Percentiles rank a stretch among this genome's conserved stretches.
These are phyloP conservation scores for Taxidea taxus DNA, from an alignment of 2,113 vertebrate species.

Conservation along the genomic window DNA sequence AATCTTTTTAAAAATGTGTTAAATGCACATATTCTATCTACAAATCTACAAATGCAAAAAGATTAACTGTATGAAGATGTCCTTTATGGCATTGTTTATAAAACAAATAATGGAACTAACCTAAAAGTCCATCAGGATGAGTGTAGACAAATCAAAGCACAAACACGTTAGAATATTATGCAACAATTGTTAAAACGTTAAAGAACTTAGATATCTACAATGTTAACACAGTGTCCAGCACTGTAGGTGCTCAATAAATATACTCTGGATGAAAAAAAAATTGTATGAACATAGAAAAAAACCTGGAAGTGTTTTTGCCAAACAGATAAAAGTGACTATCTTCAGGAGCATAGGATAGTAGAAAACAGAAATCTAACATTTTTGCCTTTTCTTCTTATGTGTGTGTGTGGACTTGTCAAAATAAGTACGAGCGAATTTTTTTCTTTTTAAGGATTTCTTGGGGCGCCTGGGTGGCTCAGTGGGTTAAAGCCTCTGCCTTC, in stretches of 20 bases:
- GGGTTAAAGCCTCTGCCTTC: no score
- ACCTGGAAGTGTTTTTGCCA: neutral
- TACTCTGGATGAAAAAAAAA: neutral
- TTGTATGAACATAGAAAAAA: neutral
- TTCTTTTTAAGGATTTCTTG: neutral
- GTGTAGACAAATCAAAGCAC: neutral
- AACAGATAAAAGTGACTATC: neutral
- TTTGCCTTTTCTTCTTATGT: neutral
- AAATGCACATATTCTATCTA: neutral
- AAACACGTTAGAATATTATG: neutral
- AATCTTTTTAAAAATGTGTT: neutral
- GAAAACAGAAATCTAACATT: neutral
- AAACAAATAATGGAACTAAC: neutral
- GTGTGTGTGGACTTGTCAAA: neutral
- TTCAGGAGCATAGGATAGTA: neutral
- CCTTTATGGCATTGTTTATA: neutral
- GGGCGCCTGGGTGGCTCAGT: no score
- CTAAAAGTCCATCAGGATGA: neutral
- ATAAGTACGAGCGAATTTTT: neutral
- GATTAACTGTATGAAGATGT: neutral
- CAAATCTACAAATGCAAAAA: neutral
- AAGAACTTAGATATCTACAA: neutral
- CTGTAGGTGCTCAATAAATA: neutral
- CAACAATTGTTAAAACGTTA: constrained; percentile 9
- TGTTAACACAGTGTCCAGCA: neutral